A percentile compares a stretch with the other conserved stretches of the same genome.
phyloP scores from a whole-genome alignment of 2,113 vertebrate species.

The Natator depressus region DNA sequence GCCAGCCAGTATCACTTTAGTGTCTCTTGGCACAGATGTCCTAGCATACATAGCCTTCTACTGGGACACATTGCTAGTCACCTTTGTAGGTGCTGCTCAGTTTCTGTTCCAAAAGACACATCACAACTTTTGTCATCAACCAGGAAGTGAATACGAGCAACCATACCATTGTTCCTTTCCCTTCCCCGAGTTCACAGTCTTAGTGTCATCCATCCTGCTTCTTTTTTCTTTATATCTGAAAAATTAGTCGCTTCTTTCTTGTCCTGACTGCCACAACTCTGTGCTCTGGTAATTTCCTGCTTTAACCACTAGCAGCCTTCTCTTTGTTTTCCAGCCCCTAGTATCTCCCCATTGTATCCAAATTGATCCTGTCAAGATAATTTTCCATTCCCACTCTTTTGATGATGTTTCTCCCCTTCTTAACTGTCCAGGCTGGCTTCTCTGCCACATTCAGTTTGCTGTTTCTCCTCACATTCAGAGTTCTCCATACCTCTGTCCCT shows the following conservation, averaged over 20 bases:
- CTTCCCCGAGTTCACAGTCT: background rate
- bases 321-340: background rate
- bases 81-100: background rate
- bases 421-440: background rate
- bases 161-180: background rate
- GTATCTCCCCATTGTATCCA: background rate
- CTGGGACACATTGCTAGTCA: background rate
- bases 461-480: background rate
- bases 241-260: background rate
- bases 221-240: background rate
- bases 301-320: background rate
- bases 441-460: background rate
- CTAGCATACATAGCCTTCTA: background rate
- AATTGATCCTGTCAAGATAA: background rate
- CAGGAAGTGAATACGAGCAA: background rate
- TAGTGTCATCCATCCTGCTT: background rate
- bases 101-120: background rate
- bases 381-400: background rate
- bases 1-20: background rate
- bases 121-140: background rate
- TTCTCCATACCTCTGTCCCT: background rate
- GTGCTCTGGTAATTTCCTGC: background rate
- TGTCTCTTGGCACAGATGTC: background rate
- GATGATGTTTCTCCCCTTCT: background rate
- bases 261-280: background rate